Evolutionary conservation across 2,113 vertebrate genomes (phyloP), one percentile per base, ranked within the genome.

Genomic region (Rhinichthys klamathensis): DNA sequence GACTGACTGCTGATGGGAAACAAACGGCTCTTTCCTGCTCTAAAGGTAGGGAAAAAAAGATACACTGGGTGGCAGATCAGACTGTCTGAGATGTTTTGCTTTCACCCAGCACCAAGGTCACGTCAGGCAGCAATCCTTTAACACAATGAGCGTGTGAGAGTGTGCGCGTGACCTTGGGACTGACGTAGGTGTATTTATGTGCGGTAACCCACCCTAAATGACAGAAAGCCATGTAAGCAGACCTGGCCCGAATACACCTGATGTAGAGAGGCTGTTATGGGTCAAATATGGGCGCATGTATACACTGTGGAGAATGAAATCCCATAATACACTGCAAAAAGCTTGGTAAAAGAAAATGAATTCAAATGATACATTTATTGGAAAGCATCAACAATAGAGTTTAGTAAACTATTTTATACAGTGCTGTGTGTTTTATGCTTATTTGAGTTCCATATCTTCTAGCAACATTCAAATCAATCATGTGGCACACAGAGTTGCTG

Each of bases 1-100:
- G 91, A 92, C 87, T 79, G 83, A 90, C 82, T 89, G 84, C 87
- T 91, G 91, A 87, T 85, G 84, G 89, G 89, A 86, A 87, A 86
- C 87, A 88, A 93, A 93, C 91, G 90, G 92, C 91, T 94, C 90
- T 92, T 87, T 94, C 92, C 89, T 60, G 82, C 83, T 79, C 83
- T 73, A 63, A 89, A 87, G 63, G 25, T 73, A 60, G 84, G 86
- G 69, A 73, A 89, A 88, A 82, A 82, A 58, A 86, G 80, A 73
- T 61, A 38, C 54, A 58, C 82, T 58, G 74, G 60, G 73, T 80
- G 56, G 81, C 78, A 86, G 85, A 80, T 82, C 78, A 49, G 69
- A 84, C 69, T 77, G 85, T 82, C 83, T 84, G 73, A 73, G 83
- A 70, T 58, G 75, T 61, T 83, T 60, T 84, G 88, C 88, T 90